A percentile compares a stretch with the other conserved stretches of the same genome.
Conservation (phyloP, 2,797 vertebrate genomes). For the Ptychobarbus kaznakovi region DNA sequence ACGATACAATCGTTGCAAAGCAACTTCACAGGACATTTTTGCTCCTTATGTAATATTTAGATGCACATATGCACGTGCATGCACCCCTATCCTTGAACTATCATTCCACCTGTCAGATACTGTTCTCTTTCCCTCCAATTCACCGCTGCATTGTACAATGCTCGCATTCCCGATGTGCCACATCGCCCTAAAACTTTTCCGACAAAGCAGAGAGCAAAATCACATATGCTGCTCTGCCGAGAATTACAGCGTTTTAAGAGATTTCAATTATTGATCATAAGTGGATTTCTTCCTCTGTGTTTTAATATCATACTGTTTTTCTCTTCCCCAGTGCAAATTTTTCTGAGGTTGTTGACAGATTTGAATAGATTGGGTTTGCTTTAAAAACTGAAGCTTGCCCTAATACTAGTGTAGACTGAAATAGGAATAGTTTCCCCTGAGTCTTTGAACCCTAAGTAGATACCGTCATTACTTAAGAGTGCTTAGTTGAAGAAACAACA, state of each 20-base stretch:
- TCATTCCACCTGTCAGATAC: slow-evolving; percentile 1
- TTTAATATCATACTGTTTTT: slow-evolving; percentile 13
- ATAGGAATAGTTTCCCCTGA: neutral
- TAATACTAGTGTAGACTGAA: neutral
- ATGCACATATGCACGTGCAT: neutral
- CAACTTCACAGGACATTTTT: neutral
- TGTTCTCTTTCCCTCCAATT: slow-evolving; percentile 64
- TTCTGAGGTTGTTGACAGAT: slow-evolving; percentile 17
- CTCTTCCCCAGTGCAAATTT: slow-evolving; percentile 20
- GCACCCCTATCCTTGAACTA: neutral
- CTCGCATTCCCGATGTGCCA: slow-evolving; percentile 56
- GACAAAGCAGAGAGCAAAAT: slow-evolving; percentile 67
- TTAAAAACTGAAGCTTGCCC: neutral
- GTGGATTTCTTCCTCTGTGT: slow-evolving; percentile 70
- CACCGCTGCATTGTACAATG: slow-evolving; percentile 64
- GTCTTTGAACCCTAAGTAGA: neutral
- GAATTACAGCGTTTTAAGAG: slow-evolving; percentile 76
- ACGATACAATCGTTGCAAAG: no score
- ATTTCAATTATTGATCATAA: slow-evolving; percentile 80
- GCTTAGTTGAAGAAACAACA: slow-evolving; percentile 64
- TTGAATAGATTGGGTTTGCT: neutral
- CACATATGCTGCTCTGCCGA: slow-evolving; percentile 71
- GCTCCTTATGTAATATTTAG: neutral
- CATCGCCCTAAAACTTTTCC: slow-evolving; percentile 22
- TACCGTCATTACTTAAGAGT: neutral